These are phyloP conservation scores for Alauda arvensis DNA, from an alignment of 2,797 vertebrate species.

Conservation along the genomic window DNA sequence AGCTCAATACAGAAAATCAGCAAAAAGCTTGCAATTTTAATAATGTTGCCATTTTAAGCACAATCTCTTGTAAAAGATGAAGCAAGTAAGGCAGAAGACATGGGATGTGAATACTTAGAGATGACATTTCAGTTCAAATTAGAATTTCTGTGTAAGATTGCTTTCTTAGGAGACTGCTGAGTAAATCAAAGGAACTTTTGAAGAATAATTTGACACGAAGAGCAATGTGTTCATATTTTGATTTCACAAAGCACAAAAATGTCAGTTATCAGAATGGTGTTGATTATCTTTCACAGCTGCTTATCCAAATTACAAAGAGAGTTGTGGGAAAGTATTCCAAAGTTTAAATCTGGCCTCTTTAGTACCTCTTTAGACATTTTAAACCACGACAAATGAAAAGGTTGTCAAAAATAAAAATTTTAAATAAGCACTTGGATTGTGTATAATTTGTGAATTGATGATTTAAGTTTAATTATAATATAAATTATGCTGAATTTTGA, in stretches of 20 bases:
- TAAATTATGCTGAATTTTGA: background rate
- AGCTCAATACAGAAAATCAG: background rate
- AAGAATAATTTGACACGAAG: background rate
- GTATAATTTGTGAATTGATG: constrained; percentile 6
- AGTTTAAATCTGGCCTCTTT: constrained; percentile 31
- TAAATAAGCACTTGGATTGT: background rate
- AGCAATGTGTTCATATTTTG: constrained; percentile 34
- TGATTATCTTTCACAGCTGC: constrained; percentile 54
- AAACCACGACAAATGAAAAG: constrained; percentile 20
- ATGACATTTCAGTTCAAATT: background rate
- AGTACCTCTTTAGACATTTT: constrained; percentile 36
- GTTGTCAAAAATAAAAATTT: background rate
- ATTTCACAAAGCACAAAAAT: constrained; percentile 31
- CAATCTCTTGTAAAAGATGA: background rate
- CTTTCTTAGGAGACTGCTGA: background rate
- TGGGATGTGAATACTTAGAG: background rate
- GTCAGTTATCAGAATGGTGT: constrained; percentile 40
- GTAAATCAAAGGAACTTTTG: constrained; percentile 43
- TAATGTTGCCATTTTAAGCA: background rate
- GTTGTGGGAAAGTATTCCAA: constrained; percentile 43
- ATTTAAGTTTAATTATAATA: constrained; percentile 1
- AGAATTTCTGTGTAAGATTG: background rate
- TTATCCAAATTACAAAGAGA: constrained; percentile 38
- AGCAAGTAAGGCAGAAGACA: background rate
- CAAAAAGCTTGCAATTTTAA: background rate